Conservation (phyloP, 2,113 vertebrate species). For the Eolophus roseicapilla region DNA sequence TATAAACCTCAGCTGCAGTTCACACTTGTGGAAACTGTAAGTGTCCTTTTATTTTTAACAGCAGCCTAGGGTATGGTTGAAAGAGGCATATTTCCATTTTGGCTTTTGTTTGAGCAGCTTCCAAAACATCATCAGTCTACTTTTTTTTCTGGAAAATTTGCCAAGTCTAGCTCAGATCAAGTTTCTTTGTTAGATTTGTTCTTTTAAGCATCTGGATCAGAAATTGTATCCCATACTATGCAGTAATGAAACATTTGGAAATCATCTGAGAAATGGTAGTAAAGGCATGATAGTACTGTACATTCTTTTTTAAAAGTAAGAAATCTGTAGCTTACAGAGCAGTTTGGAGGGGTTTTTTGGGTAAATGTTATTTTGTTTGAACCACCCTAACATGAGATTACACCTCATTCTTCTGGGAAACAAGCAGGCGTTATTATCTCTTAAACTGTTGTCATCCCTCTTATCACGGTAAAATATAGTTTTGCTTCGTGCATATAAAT, state of each 20-base stretch:
- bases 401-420: not conserved
- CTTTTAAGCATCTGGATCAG: constrained; percentile 78
- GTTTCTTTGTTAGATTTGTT: constrained; percentile 77
- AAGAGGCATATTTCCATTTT: constrained; percentile 71
- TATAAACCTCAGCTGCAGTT: constrained; percentile 71
- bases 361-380: constrained; percentile 25
- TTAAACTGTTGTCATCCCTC: not conserved
- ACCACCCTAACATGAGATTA: not conserved
- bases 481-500: not conserved
- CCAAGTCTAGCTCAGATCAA: constrained; percentile 77
- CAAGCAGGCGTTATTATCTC: not conserved
- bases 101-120: constrained; percentile 79
- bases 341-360: not conserved
- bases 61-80: constrained; percentile 66
- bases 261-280: constrained; percentile 73
- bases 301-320: constrained; percentile 47
- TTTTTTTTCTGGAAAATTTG: constrained; percentile 62
- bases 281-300: constrained; percentile 40
- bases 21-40: constrained; percentile 74
- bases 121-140: constrained; percentile 75
- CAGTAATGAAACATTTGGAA: constrained; percentile 80
- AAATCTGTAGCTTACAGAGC: constrained; percentile 3
- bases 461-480: not conserved
- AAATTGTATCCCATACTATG: constrained; percentile 71
- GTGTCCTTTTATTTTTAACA: constrained; percentile 72